phyloP scores from a whole-genome alignment of 2,113 vertebrate species.

The Elgaria multicarinata region DNA sequence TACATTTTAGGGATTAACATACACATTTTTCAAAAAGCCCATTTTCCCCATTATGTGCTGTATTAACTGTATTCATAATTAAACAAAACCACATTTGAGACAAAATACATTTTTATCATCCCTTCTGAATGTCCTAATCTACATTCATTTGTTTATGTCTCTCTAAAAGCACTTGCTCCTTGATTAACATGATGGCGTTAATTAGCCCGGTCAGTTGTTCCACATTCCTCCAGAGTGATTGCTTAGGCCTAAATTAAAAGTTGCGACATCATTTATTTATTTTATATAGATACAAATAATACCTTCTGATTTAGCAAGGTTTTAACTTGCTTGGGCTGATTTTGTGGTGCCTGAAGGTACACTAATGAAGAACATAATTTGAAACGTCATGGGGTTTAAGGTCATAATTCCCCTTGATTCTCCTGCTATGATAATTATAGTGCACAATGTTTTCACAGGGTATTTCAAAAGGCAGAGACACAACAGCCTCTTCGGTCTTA shows the following conservation, averaged over 20 bases:
- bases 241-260: background rate
- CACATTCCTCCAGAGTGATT: background rate
- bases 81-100: background rate
- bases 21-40: background rate
- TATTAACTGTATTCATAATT: background rate
- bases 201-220: background rate
- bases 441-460: slow-evolving; percentile 49
- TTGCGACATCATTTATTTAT: background rate
- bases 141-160: background rate
- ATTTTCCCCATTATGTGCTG: background rate
- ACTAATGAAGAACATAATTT: slow-evolving; percentile 3
- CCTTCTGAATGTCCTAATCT: background rate
- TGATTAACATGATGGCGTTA: background rate
- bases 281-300: background rate
- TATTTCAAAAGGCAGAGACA: slow-evolving; percentile 65
- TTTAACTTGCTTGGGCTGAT: background rate
- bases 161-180: background rate
- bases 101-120: background rate
- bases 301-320: background rate
- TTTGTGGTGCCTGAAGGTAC: background rate
- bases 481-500: slow-evolving; percentile 56
- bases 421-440: slow-evolving; percentile 52
- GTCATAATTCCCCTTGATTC: slow-evolving; percentile 44
- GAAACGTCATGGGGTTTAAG: slow-evolving; percentile 26
- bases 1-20: background rate